Base-by-base conservation (phyloP, 2,113 vertebrate genomes). In the Clarias batrachus region DNA sequence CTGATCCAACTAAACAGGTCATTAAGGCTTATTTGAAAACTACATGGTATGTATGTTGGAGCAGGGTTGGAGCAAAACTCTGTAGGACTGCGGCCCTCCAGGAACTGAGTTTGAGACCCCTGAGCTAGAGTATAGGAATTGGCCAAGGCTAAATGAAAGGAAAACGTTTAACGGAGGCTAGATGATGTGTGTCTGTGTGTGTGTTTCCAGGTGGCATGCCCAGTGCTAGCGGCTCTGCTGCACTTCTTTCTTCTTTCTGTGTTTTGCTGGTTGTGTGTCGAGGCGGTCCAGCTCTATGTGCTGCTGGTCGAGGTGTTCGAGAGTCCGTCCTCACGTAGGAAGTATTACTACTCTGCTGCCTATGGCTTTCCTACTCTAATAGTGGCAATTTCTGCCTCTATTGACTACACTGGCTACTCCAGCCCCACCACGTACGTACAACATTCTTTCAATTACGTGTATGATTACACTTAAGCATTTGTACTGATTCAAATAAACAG, bases 181-280 rank as follows among this genome's bases (percentile, higher is more conserved):
- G 5, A 56, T 52, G 4, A 23, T 81, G 30, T 86, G 85, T 84
- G 30, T 74, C 19, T 76, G 3, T 81, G 33, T 85, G 68, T 84
- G 30, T 85, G 33, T 87, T 62, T 88, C 0, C 88, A 98, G 97
- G 94, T 97, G 8, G 94, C 96, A 88, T 98, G 97, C 91, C 96
- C 97, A 68, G 96, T 97, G 90, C 94, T 97, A 0, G 97, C 97
- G 0, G 97, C 96, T 59, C 90, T 98, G 85, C 94, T 98, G 88
- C 97, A 98, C 91, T 97, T 97, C 92, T 97, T 96, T 81, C 95
- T 97, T 93, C 95, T 98, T 86, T 96, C 97, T 0, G 96, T 97
- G 56, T 98, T 98, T 93, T 98, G 96, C 89, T 98, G 97, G 97
- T 93, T 98, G 87, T 98, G 96, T 89, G 94, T 98, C 90, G 97